Base-by-base conservation (phyloP, 2,888 invertebrate species). In the Aphodius granarius region DNA sequence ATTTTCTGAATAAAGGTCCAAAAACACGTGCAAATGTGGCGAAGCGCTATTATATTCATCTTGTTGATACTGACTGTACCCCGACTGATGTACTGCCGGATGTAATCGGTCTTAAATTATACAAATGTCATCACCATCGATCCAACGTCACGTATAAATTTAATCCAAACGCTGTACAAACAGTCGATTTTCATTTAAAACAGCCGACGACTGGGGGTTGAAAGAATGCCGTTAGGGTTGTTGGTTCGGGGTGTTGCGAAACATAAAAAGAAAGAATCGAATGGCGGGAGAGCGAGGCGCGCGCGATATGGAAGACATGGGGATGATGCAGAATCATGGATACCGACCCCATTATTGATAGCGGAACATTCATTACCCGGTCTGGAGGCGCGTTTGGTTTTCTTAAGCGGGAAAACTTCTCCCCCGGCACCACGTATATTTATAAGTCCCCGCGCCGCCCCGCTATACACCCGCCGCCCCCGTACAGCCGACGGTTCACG, bases 381-480 rank as follows among this genome's bases (percentile, higher is more conserved):
- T 82, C 83, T 81, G 83, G 82, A 83, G 77, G 79, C 79, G 79
- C 80, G 80, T 80, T 82, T 82, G 80, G 86, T 85, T 85, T 87
- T 86, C 85, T 85, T 86, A 86, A 87, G 86, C 85, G 86, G 86
- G 85, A 85, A n/a, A 87, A 86, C 85, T 86, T 88, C 88, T 86
- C 90, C 86, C 85, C 82, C 82, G 85, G 83, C 83, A 43, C 43
- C 43, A 84, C 86, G 85, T 84, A 84, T 85, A 86, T 86, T 86
- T 86, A 86, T 86, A 86, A 86, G 86, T 86, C 86, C 85, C 86
- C 85, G 84, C 86, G 85, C 83, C 80, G 18, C 43, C 71, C 68
- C 20, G 18, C n/a, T n/a, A n/a, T n/a, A n/a, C n/a, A n/a, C 20
- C 17, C 62, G 22, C 43, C 62, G 63, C 74, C 65, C 43, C 43